phyloP scores from a whole-genome alignment of 2,888 invertebrate species.

The Rhimphoctona megacephalus region DNA sequence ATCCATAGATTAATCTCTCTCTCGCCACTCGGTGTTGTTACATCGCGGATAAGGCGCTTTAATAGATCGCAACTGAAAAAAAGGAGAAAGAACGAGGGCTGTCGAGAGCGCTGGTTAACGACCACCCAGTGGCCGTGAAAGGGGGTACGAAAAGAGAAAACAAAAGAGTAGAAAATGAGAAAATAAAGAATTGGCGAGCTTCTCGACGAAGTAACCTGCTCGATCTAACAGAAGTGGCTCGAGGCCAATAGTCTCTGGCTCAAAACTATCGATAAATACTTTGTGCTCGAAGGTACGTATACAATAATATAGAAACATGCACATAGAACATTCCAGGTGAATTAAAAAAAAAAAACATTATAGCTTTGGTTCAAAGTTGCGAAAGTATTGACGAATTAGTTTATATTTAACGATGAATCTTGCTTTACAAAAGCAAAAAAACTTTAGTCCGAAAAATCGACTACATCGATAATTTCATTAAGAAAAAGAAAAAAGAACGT shows the following conservation, averaged over 20 bases:
- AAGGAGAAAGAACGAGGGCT: slow-evolving; percentile 44
- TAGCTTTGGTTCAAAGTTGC: not conserved
- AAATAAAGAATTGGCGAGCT: slow-evolving; percentile 48
- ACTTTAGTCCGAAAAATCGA: not conserved
- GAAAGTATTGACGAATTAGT: not conserved
- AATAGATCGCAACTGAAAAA: slow-evolving; percentile 65
- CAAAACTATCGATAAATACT: slow-evolving; percentile 64
- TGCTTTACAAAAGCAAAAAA: not conserved
- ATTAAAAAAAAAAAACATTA: not conserved
- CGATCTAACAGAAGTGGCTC: slow-evolving; percentile 43
- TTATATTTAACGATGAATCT: not conserved
- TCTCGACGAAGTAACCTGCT: slow-evolving; percentile 56
- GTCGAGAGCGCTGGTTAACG: slow-evolving; percentile 63
- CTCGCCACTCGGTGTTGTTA: slow-evolving; percentile 57
- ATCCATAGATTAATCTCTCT: slow-evolving; percentile 59
- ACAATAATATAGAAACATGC: not conserved
- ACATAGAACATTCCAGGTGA: not conserved
- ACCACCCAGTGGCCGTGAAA: slow-evolving; percentile 69
- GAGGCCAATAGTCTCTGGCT: slow-evolving; percentile 35
- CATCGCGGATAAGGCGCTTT: slow-evolving; percentile 58
- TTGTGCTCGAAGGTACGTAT: slow-evolving; percentile 43
- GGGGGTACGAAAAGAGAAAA: slow-evolving; percentile 42
- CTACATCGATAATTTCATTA: not conserved
- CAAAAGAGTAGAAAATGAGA: slow-evolving; percentile 41
- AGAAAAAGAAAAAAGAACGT: no score